These are phyloP conservation scores for Apamea monoglypha DNA, from an alignment of 2,888 invertebrate genomes.

Conservation along the genomic window DNA sequence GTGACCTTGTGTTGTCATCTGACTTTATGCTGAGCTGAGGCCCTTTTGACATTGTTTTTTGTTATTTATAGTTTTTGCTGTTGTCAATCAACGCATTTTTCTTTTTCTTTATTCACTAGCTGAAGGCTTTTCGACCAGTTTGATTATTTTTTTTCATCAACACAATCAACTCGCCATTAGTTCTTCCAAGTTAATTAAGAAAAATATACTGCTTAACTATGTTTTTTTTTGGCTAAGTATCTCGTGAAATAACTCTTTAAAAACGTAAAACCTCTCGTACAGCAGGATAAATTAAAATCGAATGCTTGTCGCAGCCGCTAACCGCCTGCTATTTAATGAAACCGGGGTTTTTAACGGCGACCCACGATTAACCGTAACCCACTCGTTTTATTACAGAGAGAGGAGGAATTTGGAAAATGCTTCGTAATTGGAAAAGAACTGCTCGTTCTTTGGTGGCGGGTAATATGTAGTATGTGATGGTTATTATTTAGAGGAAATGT, in stretches of 20 bases:
- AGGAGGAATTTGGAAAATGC: conserved; percentile 52
- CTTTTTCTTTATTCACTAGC: too few species aligned
- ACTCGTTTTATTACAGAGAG: conserved; percentile 43
- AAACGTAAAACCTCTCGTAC: background rate
- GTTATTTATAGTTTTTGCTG: too few species aligned
- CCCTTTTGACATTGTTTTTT: too few species aligned
- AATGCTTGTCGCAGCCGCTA: conserved; percentile 14
- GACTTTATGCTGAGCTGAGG: too few species aligned
- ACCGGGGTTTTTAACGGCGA: conserved; percentile 47
- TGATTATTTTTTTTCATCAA: background rate
- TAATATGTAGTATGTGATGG: background rate
- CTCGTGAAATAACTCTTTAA: background rate
- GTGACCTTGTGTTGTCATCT: too few species aligned
- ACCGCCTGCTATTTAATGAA: conserved; percentile 56
- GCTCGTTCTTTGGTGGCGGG: background rate
- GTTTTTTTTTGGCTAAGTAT: background rate
- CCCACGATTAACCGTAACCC: conserved; percentile 37
- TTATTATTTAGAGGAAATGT: background rate
- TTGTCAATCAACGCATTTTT: too few species aligned
- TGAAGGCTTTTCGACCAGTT: background rate
- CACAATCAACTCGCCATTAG: background rate
- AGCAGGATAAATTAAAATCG: conserved; percentile 31
- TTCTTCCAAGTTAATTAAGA: too few species aligned
- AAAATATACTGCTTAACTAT: background rate
- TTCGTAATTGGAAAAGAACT: conserved; percentile 46